Evolutionary conservation across 1,140 invertebrate genomes (phyloP).

Genomic region (Achroia grisella): DNA sequence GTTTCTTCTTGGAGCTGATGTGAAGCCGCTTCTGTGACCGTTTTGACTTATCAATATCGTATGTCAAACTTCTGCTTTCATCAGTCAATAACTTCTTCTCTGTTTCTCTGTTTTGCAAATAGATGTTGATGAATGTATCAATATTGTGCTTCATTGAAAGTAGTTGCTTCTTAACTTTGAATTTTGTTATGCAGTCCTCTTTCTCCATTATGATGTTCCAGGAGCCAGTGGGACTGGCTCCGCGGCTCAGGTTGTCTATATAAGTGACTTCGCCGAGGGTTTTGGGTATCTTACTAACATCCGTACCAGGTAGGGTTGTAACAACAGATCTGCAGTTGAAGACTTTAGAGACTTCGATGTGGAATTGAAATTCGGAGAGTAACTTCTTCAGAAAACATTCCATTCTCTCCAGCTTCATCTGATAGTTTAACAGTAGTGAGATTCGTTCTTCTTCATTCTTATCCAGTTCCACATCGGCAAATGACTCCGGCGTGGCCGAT

Average conservation of each 20-base stretch:
- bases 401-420: conserved; percentile 49
- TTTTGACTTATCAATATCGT: conserved; percentile 15
- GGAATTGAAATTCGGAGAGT: conserved; percentile 53
- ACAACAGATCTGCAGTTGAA: conserved; percentile 37
- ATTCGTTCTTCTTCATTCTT: conserved; percentile 45
- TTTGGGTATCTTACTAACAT: conserved; percentile 27
- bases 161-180: conserved; percentile 44
- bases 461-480: conserved; percentile 50
- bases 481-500: conserved; percentile 44
- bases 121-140: conserved; percentile 35
- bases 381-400: conserved; percentile 42
- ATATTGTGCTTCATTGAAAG: conserved; percentile 40
- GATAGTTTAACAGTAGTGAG: conserved; percentile 38
- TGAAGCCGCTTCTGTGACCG: conserved; percentile 13
- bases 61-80: conserved; percentile 14
- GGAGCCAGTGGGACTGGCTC: conserved; percentile 28
- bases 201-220: conserved; percentile 56
- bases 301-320: conserved; percentile 20
- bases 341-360: conserved; percentile 55
- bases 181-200: conserved; percentile 36
- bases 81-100: not conserved
- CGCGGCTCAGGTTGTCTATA: conserved; percentile 18
- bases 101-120: conserved; percentile 26
- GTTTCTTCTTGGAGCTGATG: conserved; percentile 46
- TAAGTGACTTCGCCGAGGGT: conserved; percentile 20